Evolutionary conservation across 2,113 vertebrate species (phyloP), one percentile per base, ranked within the genome.

Genomic region (Ceyx melanurus): DNA sequence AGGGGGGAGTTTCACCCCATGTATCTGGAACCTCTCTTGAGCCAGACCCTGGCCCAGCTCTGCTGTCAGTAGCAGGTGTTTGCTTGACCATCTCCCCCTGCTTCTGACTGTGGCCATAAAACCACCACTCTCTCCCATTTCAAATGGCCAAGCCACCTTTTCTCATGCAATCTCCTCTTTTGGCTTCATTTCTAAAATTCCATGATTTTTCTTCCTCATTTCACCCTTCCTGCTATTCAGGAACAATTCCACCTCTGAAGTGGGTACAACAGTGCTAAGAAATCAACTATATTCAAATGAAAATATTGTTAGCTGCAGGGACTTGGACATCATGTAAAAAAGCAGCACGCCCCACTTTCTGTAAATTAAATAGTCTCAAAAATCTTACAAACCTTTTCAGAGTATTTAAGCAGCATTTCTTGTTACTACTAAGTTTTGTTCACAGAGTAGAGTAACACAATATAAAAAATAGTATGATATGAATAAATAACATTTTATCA

Each of bases 51-150:
- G 13, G 45, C n/a, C 23, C 0, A 21, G 17, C 37, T 37, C 37
- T 37, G 37, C 37, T 2, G 11, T 37, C 1, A 0, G 21, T 9
- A 26, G 23, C 0, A 0, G 33, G 53, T 23, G 26, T 61, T 56
- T 15, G 88, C 86, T 77, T 46, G 31, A 77, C 73, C n/a, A 48
- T 76, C 90, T 95, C 92, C 90, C 91, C 92, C 82, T 26, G 13
- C 23, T 15, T 70, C 86, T 26, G 20, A 54, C 43, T 5, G 37
- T 35, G 62, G 56, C 76, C 88, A 57, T 26, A 40, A 89, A 94
- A 86, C 80, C 48, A 5, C 89, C 42, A 53, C 33, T 20, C 31
- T 60, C 72, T 68, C 70, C 71, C 70, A 54, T 4, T 11, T 2
- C 70, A 78, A 81, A 64, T 74, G 35, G 20, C 48, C 45, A 90